phyloP scores from a whole-genome alignment of 2,113 vertebrate species.

The Engraulis encrasicolus region DNA sequence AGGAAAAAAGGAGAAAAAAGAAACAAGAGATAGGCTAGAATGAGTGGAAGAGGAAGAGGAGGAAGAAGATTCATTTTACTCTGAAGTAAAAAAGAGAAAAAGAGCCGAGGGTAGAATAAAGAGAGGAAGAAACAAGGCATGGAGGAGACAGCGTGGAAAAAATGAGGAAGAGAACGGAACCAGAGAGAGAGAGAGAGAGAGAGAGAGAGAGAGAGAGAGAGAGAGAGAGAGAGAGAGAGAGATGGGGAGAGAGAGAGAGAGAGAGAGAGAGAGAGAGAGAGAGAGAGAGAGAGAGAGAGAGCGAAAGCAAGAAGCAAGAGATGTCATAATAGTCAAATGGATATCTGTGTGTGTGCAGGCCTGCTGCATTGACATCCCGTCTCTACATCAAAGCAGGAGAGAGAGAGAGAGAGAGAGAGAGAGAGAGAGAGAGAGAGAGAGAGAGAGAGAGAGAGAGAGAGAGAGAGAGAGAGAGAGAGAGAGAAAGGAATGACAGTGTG shows the following conservation, averaged over 20 bases:
- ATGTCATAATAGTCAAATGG: too few species aligned
- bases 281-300: too few species aligned
- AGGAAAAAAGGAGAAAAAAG: too few species aligned
- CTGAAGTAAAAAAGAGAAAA: neutral
- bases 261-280: neutral
- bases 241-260: neutral
- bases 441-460: neutral
- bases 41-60: too few species aligned
- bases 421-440: constrained; percentile 6
- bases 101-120: neutral
- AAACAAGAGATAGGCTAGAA: too few species aligned
- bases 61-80: too few species aligned
- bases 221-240: neutral
- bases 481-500: neutral
- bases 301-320: too few species aligned
- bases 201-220: neutral
- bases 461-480: neutral
- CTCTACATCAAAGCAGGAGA: too few species aligned
- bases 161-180: neutral
- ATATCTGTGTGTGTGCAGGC: too few species aligned
- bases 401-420: neutral
- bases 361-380: too few species aligned
- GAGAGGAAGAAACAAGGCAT: neutral
- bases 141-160: neutral
- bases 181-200: neutral